Evolutionary conservation across 23 tunicate species (phyloP), one percentile per base, ranked within the genome.

Genomic region (Ascidia mentula): DNA sequence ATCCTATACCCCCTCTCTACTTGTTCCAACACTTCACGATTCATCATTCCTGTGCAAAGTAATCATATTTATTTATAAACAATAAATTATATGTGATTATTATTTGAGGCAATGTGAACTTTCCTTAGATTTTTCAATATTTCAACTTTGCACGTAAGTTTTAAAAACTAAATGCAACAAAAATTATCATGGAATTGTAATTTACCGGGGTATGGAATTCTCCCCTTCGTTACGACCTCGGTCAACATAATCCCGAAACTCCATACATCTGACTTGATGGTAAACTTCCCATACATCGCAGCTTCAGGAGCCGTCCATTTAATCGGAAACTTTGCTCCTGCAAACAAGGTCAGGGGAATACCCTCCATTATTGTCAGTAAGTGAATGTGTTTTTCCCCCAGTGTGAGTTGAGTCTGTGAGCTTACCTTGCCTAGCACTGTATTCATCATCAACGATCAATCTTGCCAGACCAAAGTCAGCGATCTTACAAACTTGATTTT

Each of bases 301-400:
- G 99, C 99, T 45, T 96, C 99, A 0, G 99, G 99, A 7, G 99
- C 99, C 2, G 99, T 96, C 99, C 99, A 96, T 60, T 96, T 96
- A 61, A 96, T 96, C 38, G 99, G 99, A 74, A 96, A 96, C 73
- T 96, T 96, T 15, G 97, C 96, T 26, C 98, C 95, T 89, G 89
- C 12, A 26, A 34, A n/a, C 65, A 36, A 13, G 24, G 65, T 53
- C 7, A 3, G 24, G 12, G 12, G 22, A 53, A 6, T 53, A 53
- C 7, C 1, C 13, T 5, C 13, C 13, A 20, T 3, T 9, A 9
- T 9, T 9, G 13, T 53, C 7, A 5, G 12, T 6, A 53, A 53
- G 53, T 42, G 12, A 15, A 42, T 42, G 12, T 42, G 53, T 15
- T 42, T 15, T 42, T 42, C 15, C n/a, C 53, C 15, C 22, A 53